These are phyloP conservation scores for Maniola hyperantus DNA, from an alignment of 2,888 invertebrate genomes.

Conservation along the genomic window DNA sequence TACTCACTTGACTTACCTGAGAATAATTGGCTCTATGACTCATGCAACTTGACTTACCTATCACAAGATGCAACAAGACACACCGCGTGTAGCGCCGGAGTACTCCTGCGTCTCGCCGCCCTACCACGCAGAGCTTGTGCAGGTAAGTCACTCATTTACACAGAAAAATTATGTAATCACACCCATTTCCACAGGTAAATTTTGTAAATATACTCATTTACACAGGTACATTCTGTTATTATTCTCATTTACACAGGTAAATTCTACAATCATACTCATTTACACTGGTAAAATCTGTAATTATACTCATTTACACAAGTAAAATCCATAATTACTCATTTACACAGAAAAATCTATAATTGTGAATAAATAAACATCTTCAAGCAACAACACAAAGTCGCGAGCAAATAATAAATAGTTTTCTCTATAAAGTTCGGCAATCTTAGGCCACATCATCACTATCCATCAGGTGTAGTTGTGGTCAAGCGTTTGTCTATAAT, in stretches of 20 bases:
- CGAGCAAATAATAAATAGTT: too few species aligned
- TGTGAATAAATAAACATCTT: too few species aligned
- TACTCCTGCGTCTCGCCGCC: constrained; percentile 35
- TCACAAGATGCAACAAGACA: constrained; percentile 16
- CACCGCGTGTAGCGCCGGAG: constrained; percentile 15
- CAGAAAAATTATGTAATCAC: too few species aligned
- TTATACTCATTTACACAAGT: not conserved
- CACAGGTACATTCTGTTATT: not conserved
- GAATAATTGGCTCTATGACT: not conserved
- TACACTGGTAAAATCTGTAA: not conserved
- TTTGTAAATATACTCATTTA: not conserved
- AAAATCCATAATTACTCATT: not conserved
- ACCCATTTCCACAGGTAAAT: not conserved
- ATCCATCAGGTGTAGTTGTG: too few species aligned
- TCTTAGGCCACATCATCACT: too few species aligned
- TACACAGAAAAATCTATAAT: not conserved
- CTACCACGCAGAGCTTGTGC: constrained; percentile 32
- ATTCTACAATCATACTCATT: not conserved
- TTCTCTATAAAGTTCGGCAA: too few species aligned
- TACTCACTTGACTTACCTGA: not conserved
- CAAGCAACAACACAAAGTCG: too few species aligned
- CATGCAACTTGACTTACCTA: not conserved
- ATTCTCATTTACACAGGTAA: not conserved
- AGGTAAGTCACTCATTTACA: constrained; percentile 26
- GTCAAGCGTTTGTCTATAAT: too few species aligned